Evolutionary conservation across 2,797 vertebrate species (phyloP), one percentile per base, ranked within the genome.

Genomic region (Gallinago solitaria): DNA sequence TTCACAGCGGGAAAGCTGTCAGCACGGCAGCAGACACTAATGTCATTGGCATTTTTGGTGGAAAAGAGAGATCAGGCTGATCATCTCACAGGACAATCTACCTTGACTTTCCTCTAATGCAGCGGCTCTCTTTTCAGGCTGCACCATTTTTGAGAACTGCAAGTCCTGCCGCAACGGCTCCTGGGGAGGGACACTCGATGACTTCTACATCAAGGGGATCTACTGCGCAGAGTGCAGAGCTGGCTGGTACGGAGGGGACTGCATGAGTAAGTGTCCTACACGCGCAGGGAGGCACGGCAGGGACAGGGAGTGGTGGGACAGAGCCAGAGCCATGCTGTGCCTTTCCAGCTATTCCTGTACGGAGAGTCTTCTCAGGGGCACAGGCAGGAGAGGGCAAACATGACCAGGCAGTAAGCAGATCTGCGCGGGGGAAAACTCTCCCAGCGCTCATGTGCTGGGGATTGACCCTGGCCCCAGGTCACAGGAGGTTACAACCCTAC

Each of bases 121-220:
- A 24, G 23, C 47, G 88, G 10, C 77, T 97, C 48, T 95, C 69
- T 45, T 97, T 97, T 63, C 94, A 99, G 99, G 99, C 64, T 99
- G 99, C 97, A 99, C 99, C 97, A 99, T 99, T 96, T 99, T 99
- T 97, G 99, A 99, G 92, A 99, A 99, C 98, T 99, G 99, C 96
- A 99, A 99, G 96, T 98, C 98, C 37, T 99, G 99, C 95, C 98
- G 98, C 93, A 99, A 99, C 1, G 99, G 99, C 57, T 99, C 99
- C 0, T 99, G 99, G 99, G 98, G 98, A 9, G 98, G 98, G 25
- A 98, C 98, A 0, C 98, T 98, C 43, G 99, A 99, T 0, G 98
- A 99, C 97, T 99, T 99, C 98, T 99, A 99, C 28, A 97, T 99
- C 96, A 99, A 96, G 67, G 99, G 99, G 10, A 96, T 98, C 95